Evolutionary conservation across 2,797 vertebrate genomes (phyloP).

Genomic region (Dipus sagitta): DNA sequence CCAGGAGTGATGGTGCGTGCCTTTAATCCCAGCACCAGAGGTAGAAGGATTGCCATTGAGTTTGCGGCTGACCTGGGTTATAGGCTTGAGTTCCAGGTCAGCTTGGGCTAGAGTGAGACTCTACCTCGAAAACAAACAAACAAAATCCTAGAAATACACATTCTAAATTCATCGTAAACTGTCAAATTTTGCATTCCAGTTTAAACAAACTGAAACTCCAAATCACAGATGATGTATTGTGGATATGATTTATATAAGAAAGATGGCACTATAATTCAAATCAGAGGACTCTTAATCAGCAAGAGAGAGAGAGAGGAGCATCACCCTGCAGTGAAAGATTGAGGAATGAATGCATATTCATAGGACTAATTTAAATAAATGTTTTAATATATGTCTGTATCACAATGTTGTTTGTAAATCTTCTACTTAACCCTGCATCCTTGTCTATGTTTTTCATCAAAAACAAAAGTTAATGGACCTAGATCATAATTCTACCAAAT

Average conservation of each 20-base stretch:
- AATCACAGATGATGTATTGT: not conserved
- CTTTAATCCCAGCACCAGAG: too few species aligned
- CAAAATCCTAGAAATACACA: not conserved
- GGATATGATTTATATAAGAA: not conserved
- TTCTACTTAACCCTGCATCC: not conserved
- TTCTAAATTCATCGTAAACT: conserved; percentile 9
- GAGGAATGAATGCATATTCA: not conserved
- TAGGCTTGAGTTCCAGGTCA: too few species aligned
- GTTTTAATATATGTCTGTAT: not conserved
- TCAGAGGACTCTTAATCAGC: conserved; percentile 26
- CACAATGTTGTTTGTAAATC: not conserved
- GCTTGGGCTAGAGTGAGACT: too few species aligned
- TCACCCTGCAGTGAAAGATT: not conserved
- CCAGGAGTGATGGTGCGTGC: too few species aligned
- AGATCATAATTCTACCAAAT: conserved; percentile 6
- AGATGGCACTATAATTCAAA: not conserved
- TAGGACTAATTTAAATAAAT: conserved; percentile 10
- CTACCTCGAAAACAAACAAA: too few species aligned
- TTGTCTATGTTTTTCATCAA: conserved; percentile 17
- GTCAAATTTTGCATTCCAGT: not conserved
- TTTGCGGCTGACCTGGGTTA: too few species aligned
- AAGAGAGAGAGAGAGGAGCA: not conserved
- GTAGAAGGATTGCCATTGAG: too few species aligned
- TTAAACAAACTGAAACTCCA: conserved; percentile 43
- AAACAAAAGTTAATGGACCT: not conserved